These are phyloP conservation scores for Stigmatopora nigra DNA, from an alignment of 2,113 vertebrate genomes.

Conservation along the genomic window DNA sequence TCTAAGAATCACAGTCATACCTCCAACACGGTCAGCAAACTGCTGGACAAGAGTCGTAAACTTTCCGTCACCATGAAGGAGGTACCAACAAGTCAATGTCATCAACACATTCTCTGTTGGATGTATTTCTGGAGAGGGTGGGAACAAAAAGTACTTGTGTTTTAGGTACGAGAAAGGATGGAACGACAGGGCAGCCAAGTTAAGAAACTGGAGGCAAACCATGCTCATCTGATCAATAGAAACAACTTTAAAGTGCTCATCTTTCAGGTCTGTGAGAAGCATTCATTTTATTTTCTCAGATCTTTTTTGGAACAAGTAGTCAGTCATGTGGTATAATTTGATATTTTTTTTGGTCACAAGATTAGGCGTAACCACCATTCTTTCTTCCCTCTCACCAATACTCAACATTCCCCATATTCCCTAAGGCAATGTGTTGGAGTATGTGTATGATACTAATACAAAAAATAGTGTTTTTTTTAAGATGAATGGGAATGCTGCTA, in stretches of 20 bases:
- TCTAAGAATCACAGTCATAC: slow-evolving; percentile 86
- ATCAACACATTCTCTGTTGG: background rate
- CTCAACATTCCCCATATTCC: slow-evolving; percentile 6
- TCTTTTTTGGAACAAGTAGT: background rate
- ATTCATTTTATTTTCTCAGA: background rate
- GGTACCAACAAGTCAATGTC: slow-evolving; percentile 49
- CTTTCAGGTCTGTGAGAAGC: slow-evolving; percentile 78
- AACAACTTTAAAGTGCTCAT: slow-evolving; percentile 96
- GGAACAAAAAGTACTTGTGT: background rate
- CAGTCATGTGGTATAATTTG: background rate
- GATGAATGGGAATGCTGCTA: background rate
- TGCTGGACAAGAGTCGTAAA: slow-evolving; percentile 92
- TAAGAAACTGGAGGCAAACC: slow-evolving; percentile 84
- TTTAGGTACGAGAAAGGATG: slow-evolving; percentile 76
- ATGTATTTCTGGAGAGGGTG: background rate
- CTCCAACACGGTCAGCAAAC: slow-evolving; percentile 84
- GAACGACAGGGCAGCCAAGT: slow-evolving; percentile 84
- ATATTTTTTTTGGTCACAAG: background rate
- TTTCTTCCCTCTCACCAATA: background rate
- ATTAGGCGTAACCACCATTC: background rate
- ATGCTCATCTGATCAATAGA: slow-evolving; percentile 81
- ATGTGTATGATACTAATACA: background rate
- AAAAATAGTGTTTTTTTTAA: background rate
- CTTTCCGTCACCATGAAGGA: slow-evolving; percentile 89
- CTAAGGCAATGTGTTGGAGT: background rate